Evolutionary conservation across 2,888 invertebrate genomes (phyloP), one percentile per base, ranked within the genome.

Genomic region (Congeria kusceri): DNA sequence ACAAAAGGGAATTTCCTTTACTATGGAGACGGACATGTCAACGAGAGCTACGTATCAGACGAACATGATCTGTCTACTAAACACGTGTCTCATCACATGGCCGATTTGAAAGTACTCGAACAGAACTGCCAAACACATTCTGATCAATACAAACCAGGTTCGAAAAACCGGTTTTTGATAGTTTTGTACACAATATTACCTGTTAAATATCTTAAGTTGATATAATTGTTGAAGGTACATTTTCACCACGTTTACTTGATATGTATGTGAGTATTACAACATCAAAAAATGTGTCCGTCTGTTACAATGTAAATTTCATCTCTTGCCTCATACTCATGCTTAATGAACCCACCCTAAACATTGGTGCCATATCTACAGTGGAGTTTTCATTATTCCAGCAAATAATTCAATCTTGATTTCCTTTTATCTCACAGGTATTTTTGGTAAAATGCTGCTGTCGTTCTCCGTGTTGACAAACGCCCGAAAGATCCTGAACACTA

Each of bases 391-490:
- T 20, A 4, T 49, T 49, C 18, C n/a, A 20, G 4, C 20, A 49
- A 18, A 49, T 49, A 49, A 49, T 9, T 15, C 5, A 44, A 13
- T 13, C 46, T 13, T 44, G 46, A 20, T 20, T 53, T 53, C 1
- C 9, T 11, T 46, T 27, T 23, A 23, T 18, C 11, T 64, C 63
- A 9, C 49, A 78, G 78, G 78, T n/a, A 25, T 65, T 9, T 20
- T 32, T 3, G 68, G 64, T 13, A 46, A 59, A 32, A 9, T 67
- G 3, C 57, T 79, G 5, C 53, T 79, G 1, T 72, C 85, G 3
- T 90, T 90, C 67, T 90, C 90, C 11, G 74, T 87, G 13, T 84
- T 86, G 67, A 83, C 86, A 2, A 90, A 90, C 72, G 87, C 80
- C 11, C n/a, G 58, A 13, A 88, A 88, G 58, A 68, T 89, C 25